A percentile compares a stretch with the other conserved stretches of the same genome.
Conservation (phyloP, 1,140 invertebrate genomes). For the Formica exsecta region DNA sequence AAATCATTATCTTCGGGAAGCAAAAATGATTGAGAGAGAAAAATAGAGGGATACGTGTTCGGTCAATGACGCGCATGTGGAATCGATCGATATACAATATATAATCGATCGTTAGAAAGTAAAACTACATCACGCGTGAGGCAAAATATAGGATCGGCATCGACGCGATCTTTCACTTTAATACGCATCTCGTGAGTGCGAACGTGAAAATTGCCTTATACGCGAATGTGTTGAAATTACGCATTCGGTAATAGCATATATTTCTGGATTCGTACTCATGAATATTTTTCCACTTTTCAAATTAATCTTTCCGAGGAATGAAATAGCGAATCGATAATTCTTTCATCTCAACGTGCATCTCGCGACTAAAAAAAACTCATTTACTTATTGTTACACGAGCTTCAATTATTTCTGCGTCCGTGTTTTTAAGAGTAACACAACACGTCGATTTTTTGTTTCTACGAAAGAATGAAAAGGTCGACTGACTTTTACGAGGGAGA, state of each 20-base stretch:
- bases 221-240: neutral
- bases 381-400: neutral
- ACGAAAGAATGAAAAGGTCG: neutral
- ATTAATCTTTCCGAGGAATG: neutral
- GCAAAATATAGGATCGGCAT: neutral
- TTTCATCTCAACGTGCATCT: neutral
- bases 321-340: neutral
- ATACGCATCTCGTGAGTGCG: slow-evolving; percentile 11
- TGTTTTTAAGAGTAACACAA: neutral
- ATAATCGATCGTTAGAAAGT: slow-evolving; percentile 47
- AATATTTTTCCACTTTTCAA: neutral
- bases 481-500: neutral
- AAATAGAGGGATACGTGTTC: neutral
- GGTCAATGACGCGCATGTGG: slow-evolving; percentile 6
- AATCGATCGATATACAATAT: slow-evolving; percentile 4
- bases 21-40: neutral
- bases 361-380: neutral
- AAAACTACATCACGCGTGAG: slow-evolving; percentile 25
- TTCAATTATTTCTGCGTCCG: neutral
- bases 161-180: slow-evolving; percentile 50
- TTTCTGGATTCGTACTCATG: neutral
- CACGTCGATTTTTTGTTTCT: neutral
- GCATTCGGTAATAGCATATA: neutral
- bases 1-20: slow-evolving; percentile 4
- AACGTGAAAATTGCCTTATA: neutral